Evolutionary conservation across 2,888 invertebrate species (phyloP).

Genomic region (Nasonovia ribisnigri): DNA sequence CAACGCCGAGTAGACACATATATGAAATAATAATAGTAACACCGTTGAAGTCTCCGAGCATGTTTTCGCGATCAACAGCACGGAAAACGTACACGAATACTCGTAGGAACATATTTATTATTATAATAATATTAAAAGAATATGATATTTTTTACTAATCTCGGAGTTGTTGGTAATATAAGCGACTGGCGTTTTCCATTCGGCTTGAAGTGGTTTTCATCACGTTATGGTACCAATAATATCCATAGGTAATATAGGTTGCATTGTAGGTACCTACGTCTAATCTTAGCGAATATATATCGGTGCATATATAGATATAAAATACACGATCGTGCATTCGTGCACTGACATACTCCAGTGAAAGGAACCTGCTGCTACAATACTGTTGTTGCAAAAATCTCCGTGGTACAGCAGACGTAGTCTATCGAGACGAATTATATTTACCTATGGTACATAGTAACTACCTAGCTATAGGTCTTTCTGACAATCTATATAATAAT

Average conservation of each 20-base stretch:
- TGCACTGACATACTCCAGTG: not conserved
- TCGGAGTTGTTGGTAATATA: not conserved
- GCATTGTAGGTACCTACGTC: not conserved
- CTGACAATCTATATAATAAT: not conserved
- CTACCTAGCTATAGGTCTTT: not conserved
- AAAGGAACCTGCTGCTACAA: not conserved
- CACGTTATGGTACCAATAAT: not conserved
- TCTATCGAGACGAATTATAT: not conserved
- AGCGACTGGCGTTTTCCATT: not conserved
- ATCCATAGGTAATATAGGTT: not conserved
- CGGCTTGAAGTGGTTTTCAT: not conserved
- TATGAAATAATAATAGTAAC: not conserved
- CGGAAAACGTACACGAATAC: not conserved
- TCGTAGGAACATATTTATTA: not conserved
- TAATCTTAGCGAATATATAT: not conserved
- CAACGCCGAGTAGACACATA: not conserved
- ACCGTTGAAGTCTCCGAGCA: constrained; percentile 30
- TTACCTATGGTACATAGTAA: not conserved
- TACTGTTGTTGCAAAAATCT: not conserved
- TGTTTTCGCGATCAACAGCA: not conserved
- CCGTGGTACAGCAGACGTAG: not conserved
- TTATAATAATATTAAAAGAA: not conserved
- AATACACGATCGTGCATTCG: not conserved
- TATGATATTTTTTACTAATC: not conserved
- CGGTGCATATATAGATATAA: not conserved